Percentiles rank a stretch among this genome's conserved stretches.
Conservation (phyloP, 2,797 vertebrate genomes). For the Lepilemur ruficaudatus region DNA sequence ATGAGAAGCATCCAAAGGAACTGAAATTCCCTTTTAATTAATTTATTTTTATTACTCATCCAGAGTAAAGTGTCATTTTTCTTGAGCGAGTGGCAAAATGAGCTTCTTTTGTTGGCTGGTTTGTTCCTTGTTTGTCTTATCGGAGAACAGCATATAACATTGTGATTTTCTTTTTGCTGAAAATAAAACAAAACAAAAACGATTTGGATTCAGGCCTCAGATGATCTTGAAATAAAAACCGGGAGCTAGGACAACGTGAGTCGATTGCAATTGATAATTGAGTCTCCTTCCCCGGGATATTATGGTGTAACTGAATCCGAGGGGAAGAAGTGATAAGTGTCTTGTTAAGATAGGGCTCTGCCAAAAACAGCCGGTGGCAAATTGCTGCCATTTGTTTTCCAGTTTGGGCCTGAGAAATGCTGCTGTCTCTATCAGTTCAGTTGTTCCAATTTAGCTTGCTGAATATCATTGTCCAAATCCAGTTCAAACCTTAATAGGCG, state of each 20-base stretch:
- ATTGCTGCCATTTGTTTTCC: conserved; percentile 55
- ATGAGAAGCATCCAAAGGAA: background rate
- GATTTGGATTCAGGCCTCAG: conserved; percentile 65
- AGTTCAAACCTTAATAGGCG: background rate
- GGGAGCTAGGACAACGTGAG: conserved; percentile 52
- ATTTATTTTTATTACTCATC: background rate
- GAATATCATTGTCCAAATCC: background rate
- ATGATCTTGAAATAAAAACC: conserved; percentile 80
- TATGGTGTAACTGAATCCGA: conserved; percentile 75
- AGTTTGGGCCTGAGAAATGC: background rate
- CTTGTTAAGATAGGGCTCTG: conserved; percentile 72
- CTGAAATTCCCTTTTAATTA: background rate
- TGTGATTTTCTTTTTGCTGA: background rate
- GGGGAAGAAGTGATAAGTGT: conserved; percentile 69
- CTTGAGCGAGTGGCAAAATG: background rate
- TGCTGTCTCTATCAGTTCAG: background rate
- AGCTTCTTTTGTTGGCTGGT: background rate
- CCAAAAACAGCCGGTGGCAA: conserved; percentile 53
- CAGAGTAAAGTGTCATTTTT: background rate
- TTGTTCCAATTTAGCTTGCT: background rate
- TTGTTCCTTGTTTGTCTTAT: background rate
- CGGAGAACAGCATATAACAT: background rate
- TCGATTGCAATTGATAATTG: conserved; percentile 73
- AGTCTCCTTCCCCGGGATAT: conserved; percentile 71
- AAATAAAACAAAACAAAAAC: conserved; percentile 2